These are phyloP conservation scores for Notocelia uddmanniana DNA, from an alignment of 2,888 invertebrate species.

Conservation along the genomic window DNA sequence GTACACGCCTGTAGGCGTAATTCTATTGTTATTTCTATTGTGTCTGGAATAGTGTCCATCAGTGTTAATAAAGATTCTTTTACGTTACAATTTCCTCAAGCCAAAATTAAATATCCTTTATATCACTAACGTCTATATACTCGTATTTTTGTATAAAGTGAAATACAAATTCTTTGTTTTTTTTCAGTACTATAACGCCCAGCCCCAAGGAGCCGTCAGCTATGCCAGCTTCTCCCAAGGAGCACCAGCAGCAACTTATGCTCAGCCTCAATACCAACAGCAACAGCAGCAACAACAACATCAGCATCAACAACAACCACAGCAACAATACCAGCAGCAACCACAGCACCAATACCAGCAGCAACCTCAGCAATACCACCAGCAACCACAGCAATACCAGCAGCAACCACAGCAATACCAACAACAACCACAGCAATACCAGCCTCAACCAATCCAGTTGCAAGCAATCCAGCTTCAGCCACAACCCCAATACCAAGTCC, in stretches of 20 bases:
- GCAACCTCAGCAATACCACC: conserved; percentile 47
- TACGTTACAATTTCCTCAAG: too few relatives aligned
- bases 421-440: conserved; percentile 47
- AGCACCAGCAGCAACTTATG: conserved; percentile 51
- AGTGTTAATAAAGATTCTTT: too few relatives aligned
- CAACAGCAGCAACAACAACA: conserved; percentile 44
- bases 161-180: neutral
- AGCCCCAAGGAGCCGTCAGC: conserved; percentile 69
- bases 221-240: conserved; percentile 71
- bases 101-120: too few relatives aligned
- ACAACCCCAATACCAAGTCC: conserved; percentile 46
- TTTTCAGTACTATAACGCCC: conserved; percentile 64
- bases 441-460: conserved; percentile 38
- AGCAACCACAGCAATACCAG: conserved; percentile 46
- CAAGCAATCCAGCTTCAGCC: neutral
- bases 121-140: too few relatives aligned
- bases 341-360: conserved; percentile 45
- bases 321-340: conserved; percentile 39
- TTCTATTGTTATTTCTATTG: too few relatives aligned
- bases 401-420: conserved; percentile 44
- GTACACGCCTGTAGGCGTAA: too few relatives aligned
- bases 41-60: too few relatives aligned
- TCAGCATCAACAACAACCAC: conserved; percentile 37
- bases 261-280: conserved; percentile 30
- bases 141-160: too few relatives aligned